Evolutionary conservation across 2,888 invertebrate genomes (phyloP).

Genomic region (Cotesia congregata): DNA sequence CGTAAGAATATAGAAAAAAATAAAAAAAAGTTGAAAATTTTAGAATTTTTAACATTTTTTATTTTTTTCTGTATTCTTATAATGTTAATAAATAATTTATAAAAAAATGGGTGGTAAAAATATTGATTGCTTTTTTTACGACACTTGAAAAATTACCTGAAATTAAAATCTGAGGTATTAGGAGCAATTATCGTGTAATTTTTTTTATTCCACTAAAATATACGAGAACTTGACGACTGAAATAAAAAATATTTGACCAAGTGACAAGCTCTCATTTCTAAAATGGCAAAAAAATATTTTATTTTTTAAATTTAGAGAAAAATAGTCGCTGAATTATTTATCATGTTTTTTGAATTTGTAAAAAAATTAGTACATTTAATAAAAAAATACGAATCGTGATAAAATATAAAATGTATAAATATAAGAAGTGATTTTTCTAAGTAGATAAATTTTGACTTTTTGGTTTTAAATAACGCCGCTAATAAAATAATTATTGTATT

Average conservation of each 20-base stretch:
- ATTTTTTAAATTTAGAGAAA: not conserved
- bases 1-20: too few relatives aligned
- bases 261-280: conserved; percentile 7
- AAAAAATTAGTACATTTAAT: not conserved
- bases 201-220: not conserved
- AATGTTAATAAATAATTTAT: too few relatives aligned
- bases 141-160: too few relatives aligned
- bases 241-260: conserved; percentile 14
- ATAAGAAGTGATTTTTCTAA: conserved; percentile 9
- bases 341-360: not conserved
- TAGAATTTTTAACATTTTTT: too few relatives aligned
- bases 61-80: too few relatives aligned
- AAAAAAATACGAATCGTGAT: conserved; percentile 19
- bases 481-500: conserved; percentile 12
- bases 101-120: too few relatives aligned
- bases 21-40: too few relatives aligned
- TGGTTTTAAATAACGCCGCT: conserved; percentile 11
- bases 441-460: conserved; percentile 4
- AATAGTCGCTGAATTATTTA: not conserved
- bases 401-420: conserved; percentile 14
- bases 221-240: conserved; percentile 17
- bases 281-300: not conserved
- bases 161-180: too few relatives aligned
- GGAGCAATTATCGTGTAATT: too few relatives aligned
- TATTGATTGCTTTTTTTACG: too few relatives aligned